A percentile compares a stretch with the other conserved stretches of the same genome.
These are phyloP conservation scores for Tetramorium parvispinum DNA, from an alignment of 1,140 invertebrate species.

Conservation along the genomic window DNA sequence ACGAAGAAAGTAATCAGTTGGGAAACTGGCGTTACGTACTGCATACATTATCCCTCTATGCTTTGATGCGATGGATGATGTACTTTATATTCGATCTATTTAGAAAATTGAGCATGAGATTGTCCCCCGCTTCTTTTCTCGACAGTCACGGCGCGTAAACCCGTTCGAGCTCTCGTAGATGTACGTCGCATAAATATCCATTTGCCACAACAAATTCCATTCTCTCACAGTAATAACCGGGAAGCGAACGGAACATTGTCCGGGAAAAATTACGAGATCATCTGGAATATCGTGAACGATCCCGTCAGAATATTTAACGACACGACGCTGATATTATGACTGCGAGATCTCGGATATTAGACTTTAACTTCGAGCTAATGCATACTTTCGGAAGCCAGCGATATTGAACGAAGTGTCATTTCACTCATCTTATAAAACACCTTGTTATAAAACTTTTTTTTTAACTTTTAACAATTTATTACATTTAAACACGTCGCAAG, in stretches of 20 bases:
- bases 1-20: not conserved
- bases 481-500: not conserved
- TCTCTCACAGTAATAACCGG: constrained; percentile 36
- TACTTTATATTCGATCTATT: constrained; percentile 29
- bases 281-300: constrained; percentile 21
- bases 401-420: not conserved
- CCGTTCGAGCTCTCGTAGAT: constrained; percentile 26
- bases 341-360: constrained; percentile 29
- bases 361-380: constrained; percentile 8
- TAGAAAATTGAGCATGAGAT: constrained; percentile 11
- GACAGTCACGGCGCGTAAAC: constrained; percentile 20
- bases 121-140: not conserved
- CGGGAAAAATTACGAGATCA: constrained; percentile 48
- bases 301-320: constrained; percentile 55
- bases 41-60: not conserved
- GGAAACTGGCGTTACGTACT: not conserved
- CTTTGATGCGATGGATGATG: not conserved
- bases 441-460: not conserved
- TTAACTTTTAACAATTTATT: not conserved
- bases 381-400: not conserved
- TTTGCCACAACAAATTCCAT: constrained; percentile 68
- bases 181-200: constrained; percentile 63
- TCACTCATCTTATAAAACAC: not conserved
- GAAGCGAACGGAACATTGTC: constrained; percentile 42
- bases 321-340: constrained; percentile 32